Evolutionary conservation across 2,888 invertebrate species (phyloP).

Genomic region (Eulithis prunata): DNA sequence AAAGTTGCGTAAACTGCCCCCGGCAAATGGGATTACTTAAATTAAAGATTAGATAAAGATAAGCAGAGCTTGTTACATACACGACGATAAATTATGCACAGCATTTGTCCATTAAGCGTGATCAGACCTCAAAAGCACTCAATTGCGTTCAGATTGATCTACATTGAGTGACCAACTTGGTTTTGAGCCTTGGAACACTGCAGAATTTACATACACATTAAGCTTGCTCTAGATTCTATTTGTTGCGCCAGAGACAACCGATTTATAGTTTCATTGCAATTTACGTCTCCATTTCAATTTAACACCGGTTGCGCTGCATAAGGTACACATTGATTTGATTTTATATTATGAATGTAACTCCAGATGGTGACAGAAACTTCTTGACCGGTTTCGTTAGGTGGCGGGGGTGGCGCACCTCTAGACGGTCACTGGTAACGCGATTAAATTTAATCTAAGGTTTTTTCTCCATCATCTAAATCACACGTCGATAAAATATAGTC

Average conservation of each 20-base stretch:
- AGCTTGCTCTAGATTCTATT: constrained; percentile 68
- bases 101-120: constrained; percentile 42
- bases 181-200: constrained; percentile 57
- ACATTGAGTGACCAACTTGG: constrained; percentile 57
- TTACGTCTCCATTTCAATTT: constrained; percentile 63
- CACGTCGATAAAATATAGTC: no score
- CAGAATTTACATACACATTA: constrained; percentile 72
- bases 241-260: constrained; percentile 55
- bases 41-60: constrained; percentile 25
- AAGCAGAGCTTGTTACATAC: constrained; percentile 24
- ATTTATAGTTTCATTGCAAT: constrained; percentile 62
- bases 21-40: constrained; percentile 20
- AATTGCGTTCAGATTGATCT: constrained; percentile 56
- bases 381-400: constrained; percentile 4
- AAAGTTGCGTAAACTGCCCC: constrained; percentile 24
- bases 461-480: no score
- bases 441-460: no score
- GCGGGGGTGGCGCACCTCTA: constrained; percentile 1
- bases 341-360: constrained; percentile 13
- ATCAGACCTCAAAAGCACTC: constrained; percentile 41
- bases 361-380: constrained; percentile 19
- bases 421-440: constrained; percentile 3
- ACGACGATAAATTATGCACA: constrained; percentile 35
- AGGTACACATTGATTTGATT: constrained; percentile 26
- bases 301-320: constrained; percentile 43